Conservation (phyloP, 2,888 invertebrate species). For the Junonia oenone region DNA sequence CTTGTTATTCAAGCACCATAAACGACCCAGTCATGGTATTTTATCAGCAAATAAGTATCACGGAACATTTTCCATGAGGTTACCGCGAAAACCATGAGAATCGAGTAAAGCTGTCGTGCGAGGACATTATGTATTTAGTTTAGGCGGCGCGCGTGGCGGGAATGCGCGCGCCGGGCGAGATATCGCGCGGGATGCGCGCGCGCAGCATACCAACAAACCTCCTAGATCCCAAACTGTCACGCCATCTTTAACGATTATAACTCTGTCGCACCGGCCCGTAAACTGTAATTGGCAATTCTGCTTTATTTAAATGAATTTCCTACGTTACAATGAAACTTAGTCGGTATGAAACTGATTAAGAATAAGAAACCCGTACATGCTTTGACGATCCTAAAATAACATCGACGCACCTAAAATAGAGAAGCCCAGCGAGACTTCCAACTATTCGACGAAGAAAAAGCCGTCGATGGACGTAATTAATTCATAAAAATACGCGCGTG, state of each 20-base stretch:
- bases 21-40: constrained; percentile 6
- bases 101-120: constrained; percentile 29
- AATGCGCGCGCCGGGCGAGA: constrained; percentile 55
- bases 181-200: constrained; percentile 39
- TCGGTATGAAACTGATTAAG: not conserved
- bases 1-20: constrained; percentile 9
- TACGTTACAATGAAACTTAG: not conserved
- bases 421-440: constrained; percentile 2
- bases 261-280: constrained; percentile 4
- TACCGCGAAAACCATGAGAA: constrained; percentile 31
- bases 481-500: constrained; percentile 36
- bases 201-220: constrained; percentile 29
- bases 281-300: constrained; percentile 11
- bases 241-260: constrained; percentile 18
- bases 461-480: constrained; percentile 26
- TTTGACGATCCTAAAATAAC: not conserved
- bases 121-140: constrained; percentile 68
- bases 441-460: constrained; percentile 13
- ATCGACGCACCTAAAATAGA: constrained; percentile 4
- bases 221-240: constrained; percentile 27
- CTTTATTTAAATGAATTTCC: not conserved
- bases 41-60: constrained; percentile 22
- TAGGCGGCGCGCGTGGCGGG: constrained; percentile 36
- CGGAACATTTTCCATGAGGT: constrained; percentile 20
- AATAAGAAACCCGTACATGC: not conserved